Evolutionary conservation across 2,113 vertebrate species (phyloP).

Genomic region (Paedocypris sp.): DNA sequence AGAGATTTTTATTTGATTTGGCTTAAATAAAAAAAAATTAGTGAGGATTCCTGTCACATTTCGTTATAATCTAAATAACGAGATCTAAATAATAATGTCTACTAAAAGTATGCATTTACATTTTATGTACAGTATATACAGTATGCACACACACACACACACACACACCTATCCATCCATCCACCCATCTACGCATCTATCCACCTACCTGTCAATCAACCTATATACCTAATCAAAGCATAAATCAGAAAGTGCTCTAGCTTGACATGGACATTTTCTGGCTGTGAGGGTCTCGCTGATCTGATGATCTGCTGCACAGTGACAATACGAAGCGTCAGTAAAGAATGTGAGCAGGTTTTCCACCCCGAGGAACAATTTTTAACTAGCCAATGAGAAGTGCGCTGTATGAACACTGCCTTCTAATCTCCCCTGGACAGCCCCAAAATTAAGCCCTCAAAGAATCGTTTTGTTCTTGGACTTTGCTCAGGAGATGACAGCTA

Average conservation of each 20-base stretch:
- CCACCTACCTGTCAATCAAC: no score
- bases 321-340: conserved; percentile 39
- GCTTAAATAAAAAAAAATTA: no score
- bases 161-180: no score
- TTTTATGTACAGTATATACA: no score
- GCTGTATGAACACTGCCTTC: conserved; percentile 17
- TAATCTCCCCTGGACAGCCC: conserved; percentile 25
- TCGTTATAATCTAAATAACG: no score
- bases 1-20: no score
- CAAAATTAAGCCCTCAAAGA: conserved; percentile 41
- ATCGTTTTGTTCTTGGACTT: conserved; percentile 38
- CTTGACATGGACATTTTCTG: conserved; percentile 39
- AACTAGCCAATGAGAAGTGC: conserved; percentile 38
- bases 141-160: no score
- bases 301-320: conserved; percentile 22
- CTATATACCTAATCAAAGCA: not conserved
- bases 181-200: no score
- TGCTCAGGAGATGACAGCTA: conserved; percentile 10
- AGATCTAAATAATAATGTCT: no score
- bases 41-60: no score
- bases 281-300: conserved; percentile 11
- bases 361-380: conserved; percentile 44
- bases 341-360: conserved; percentile 54
- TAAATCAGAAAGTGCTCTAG: not conserved
- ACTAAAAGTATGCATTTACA: no score